Evolutionary conservation across 2,113 vertebrate genomes (phyloP), one percentile per base, ranked within the genome.

Genomic region (Balaenoptera acutorostrata): DNA sequence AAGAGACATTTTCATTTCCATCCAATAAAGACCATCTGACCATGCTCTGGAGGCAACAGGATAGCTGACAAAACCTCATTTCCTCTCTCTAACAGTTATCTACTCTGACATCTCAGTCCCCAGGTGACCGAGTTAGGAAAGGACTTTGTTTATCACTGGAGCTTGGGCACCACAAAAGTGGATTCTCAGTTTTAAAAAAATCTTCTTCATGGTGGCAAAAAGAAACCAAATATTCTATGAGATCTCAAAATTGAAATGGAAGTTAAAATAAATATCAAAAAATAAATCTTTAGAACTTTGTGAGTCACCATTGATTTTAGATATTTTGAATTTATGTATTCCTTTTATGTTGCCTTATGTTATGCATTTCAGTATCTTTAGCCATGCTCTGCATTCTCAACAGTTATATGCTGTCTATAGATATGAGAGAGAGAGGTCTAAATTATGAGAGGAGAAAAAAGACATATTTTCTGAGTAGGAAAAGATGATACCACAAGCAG

Each of bases 231-330:
- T 59, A 57, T 92, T 92, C 41, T 57, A 31, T 41, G 29, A 49
- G 59, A 23, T 72, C 78, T 93, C 69, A 83, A 83, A 82, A 84
- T 44, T 44, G n/a, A 93, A 96, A 90, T n/a, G 55, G 69, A 87
- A 92, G 52, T 92, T 33, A 93, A 96, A 96, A 66, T 55, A 59
- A 92, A 81, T 68, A 93, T 69, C 92, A 93, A 85, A 97, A 95
- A 78, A 55, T 39, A 57, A 87, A 95, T 68, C 27, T 49, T 85
- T 72, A 84, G 33, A 83, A 69, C 21, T 89, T 74, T 55, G 39
- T 78, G 61, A 93, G 83, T 88, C 68, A 80, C 74, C 88, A 75
- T 85, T 71, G 69, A 91, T 96, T 95, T 90, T 96, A 90, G 87
- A 86, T 75, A 61, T 33, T 96, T 89, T 86, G 41, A 84, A 96